Conservation (phyloP, 2,888 invertebrate genomes). For the Orthosia gracilis region DNA sequence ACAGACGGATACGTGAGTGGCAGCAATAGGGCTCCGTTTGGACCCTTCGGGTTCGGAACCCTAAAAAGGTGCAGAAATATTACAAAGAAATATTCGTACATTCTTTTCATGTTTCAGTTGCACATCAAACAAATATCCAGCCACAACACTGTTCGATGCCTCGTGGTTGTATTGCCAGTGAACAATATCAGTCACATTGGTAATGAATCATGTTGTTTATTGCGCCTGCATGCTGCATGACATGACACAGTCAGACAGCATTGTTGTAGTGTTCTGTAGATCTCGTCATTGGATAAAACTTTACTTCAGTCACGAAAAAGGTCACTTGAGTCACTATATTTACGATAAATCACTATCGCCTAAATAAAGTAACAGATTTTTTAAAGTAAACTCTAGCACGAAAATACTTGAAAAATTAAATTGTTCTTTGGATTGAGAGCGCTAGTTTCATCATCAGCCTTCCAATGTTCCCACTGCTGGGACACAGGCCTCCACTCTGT, state of each 20-base stretch:
- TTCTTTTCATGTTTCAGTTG: background rate
- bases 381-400: constrained; percentile 3
- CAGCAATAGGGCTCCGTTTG: too few species aligned
- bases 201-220: constrained; percentile 50
- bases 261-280: constrained; percentile 38
- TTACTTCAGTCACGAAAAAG: constrained; percentile 58
- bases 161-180: background rate
- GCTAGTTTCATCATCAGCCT: too few species aligned
- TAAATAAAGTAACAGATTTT: background rate
- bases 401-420: background rate
- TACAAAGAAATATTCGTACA: background rate
- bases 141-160: background rate
- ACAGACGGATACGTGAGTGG: too few species aligned
- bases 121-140: background rate
- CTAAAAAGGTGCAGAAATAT: background rate
- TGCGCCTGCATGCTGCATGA: constrained; percentile 40
- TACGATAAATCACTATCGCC: constrained; percentile 6
- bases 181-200: constrained; percentile 16
- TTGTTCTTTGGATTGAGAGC: background rate
- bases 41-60: too few species aligned
- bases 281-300: constrained; percentile 56
- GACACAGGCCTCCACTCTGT: too few species aligned
- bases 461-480: too few species aligned
- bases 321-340: constrained; percentile 16
- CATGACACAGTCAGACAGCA: constrained; percentile 24